Evolutionary conservation across 2,797 vertebrate genomes (phyloP).

Genomic region (Tapirus indicus): DNA sequence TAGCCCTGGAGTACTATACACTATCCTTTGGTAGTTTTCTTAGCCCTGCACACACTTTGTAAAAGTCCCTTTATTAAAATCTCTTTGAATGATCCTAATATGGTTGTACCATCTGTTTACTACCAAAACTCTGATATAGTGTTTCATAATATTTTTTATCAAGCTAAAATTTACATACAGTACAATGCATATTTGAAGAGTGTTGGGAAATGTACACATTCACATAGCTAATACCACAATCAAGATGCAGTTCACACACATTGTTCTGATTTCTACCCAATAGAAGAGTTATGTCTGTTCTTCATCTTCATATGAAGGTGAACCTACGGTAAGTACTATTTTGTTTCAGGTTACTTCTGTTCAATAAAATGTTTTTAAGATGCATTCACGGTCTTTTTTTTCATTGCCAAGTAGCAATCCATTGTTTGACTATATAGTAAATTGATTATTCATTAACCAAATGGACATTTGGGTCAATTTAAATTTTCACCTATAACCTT

Average conservation of each 20-base stretch:
- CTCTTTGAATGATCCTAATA: not conserved
- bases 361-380: not conserved
- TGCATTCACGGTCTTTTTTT: not conserved
- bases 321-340: not conserved
- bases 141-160: not conserved
- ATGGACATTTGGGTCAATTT: not conserved
- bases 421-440: not conserved
- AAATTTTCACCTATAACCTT: not conserved
- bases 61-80: not conserved
- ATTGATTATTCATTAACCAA: not conserved
- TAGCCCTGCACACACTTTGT: not conserved
- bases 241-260: not conserved
- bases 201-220: not conserved
- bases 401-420: not conserved
- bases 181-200: not conserved
- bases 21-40: not conserved
- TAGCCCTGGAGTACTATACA: not conserved
- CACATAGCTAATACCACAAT: not conserved
- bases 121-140: not conserved
- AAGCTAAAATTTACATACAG: not conserved
- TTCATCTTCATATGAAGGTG: not conserved
- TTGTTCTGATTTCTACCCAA: not conserved
- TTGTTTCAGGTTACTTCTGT: not conserved
- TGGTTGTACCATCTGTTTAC: not conserved
- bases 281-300: not conserved